These are phyloP conservation scores for Pelodytes ibericus DNA, from an alignment of 2,797 vertebrate genomes.

Conservation along the genomic window DNA sequence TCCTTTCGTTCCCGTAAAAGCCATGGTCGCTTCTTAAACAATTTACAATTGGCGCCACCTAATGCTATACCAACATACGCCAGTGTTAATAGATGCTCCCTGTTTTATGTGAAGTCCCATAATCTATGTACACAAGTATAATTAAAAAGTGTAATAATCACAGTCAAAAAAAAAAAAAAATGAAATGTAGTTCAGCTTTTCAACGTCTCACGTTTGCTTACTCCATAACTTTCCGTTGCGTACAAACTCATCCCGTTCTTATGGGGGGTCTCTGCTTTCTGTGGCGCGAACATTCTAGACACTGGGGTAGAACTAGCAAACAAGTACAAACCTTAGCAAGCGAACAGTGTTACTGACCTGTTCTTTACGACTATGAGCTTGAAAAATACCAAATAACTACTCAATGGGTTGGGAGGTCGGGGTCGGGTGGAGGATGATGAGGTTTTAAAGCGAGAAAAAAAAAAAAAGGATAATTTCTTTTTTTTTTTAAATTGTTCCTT, in stretches of 20 bases:
- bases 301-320: slow-evolving; percentile 96
- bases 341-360: slow-evolving; percentile 81
- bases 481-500: slow-evolving; percentile 86
- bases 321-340: slow-evolving; percentile 91
- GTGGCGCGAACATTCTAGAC: slow-evolving; percentile 91
- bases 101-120: slow-evolving; percentile 95
- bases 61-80: slow-evolving; percentile 90
- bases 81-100: slow-evolving; percentile 93
- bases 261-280: slow-evolving; percentile 90
- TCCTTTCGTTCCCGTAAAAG: slow-evolving; percentile 71
- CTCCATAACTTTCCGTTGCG: slow-evolving; percentile 73
- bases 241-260: slow-evolving; percentile 85
- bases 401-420: slow-evolving; percentile 84
- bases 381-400: slow-evolving; percentile 83
- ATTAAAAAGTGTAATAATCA: slow-evolving; percentile 98
- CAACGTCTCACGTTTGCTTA: slow-evolving; percentile 92
- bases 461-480: slow-evolving; percentile 91
- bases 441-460: no score
- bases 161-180: no score
- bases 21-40: slow-evolving; percentile 83
- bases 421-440: no score
- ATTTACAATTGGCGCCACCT: slow-evolving; percentile 86
- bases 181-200: slow-evolving; percentile 91
- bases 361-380: slow-evolving; percentile 84
- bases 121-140: slow-evolving; percentile 97